Conservation (phyloP, 2,888 invertebrate species). For the Saturnia japonica region DNA sequence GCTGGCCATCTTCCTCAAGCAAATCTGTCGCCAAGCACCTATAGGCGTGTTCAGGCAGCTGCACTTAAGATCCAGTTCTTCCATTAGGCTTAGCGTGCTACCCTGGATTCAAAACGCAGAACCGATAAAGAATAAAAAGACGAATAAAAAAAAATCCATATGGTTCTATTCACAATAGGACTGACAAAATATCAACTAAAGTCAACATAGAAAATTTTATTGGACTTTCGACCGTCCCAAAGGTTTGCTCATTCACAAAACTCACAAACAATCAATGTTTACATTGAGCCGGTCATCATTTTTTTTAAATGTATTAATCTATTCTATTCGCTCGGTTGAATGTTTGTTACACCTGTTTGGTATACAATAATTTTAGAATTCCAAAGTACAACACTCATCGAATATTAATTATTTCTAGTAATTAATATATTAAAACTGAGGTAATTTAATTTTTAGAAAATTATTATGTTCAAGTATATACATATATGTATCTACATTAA, state of each 20-base stretch:
- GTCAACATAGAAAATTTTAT: slow-evolving; percentile 10
- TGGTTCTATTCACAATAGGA: not conserved
- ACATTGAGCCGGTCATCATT: slow-evolving; percentile 66
- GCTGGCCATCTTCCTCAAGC: too few relatives aligned
- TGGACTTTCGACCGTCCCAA: not conserved
- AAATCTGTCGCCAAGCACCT: too few relatives aligned
- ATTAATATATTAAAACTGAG: not conserved
- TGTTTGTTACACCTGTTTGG: slow-evolving; percentile 35
- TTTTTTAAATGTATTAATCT: slow-evolving; percentile 34
- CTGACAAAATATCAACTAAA: not conserved
- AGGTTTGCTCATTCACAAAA: slow-evolving; percentile 32
- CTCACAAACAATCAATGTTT: slow-evolving; percentile 68
- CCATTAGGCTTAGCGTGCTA: too few relatives aligned
- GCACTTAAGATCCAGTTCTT: too few relatives aligned
- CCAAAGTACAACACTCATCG: not conserved
- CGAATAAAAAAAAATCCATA: not conserved
- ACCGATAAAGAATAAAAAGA: too few relatives aligned
- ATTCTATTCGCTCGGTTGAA: slow-evolving; percentile 28
- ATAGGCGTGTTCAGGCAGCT: too few relatives aligned
- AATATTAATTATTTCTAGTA: too few relatives aligned
- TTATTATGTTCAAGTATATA: too few relatives aligned
- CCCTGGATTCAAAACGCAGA: too few relatives aligned
- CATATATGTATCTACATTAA: too few relatives aligned
- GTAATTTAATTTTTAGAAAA: too few relatives aligned
- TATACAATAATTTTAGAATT: not conserved